These are phyloP conservation scores for Toxostoma redivivum DNA, from an alignment of 2,113 vertebrate species.

Conservation along the genomic window DNA sequence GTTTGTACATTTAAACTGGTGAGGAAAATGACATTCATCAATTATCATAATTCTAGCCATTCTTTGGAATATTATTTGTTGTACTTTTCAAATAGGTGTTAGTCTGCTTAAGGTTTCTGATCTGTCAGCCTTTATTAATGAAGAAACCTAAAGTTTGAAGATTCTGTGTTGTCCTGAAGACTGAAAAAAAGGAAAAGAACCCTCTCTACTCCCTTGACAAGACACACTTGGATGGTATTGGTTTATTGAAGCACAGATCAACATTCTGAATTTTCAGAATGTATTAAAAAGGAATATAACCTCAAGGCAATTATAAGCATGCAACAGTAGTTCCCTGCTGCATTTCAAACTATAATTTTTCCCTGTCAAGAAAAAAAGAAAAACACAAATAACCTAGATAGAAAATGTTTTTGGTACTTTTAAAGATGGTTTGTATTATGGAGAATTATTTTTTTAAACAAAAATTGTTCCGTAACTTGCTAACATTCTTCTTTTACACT, in stretches of 20 bases:
- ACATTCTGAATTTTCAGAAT: not conserved
- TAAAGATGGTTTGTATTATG: not conserved
- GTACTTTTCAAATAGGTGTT: not conserved
- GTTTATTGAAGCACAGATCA: constrained; percentile 1
- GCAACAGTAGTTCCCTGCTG: not conserved
- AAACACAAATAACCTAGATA: not conserved
- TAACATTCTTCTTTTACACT: not conserved
- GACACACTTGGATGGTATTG: not conserved
- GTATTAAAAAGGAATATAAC: constrained; percentile 11
- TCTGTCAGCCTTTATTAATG: not conserved
- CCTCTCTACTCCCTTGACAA: not conserved
- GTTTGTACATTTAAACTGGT: not conserved
- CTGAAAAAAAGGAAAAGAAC: not conserved
- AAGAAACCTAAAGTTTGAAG: not conserved
- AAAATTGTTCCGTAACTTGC: not conserved
- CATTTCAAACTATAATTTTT: not conserved
- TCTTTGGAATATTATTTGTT: not conserved
- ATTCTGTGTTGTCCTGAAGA: not conserved
- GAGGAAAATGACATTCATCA: not conserved
- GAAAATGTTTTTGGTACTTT: not conserved
- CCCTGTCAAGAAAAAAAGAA: not conserved
- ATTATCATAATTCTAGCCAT: not conserved
- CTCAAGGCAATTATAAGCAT: not conserved
- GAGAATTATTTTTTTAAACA: not conserved
- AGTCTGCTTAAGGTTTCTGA: not conserved